Evolutionary conservation across 2,888 invertebrate genomes (phyloP).

Genomic region (Zonitis immaculata): DNA sequence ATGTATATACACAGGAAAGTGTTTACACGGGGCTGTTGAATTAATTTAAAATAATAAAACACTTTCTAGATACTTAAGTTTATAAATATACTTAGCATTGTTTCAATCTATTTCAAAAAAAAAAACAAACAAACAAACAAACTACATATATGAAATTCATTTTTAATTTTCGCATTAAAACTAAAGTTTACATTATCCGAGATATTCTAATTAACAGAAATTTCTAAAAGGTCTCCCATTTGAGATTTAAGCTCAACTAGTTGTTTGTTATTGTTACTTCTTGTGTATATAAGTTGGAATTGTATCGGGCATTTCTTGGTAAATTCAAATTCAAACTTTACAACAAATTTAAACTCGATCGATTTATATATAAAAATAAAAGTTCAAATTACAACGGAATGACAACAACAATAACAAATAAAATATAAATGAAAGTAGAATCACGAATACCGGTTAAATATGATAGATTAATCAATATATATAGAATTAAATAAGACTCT

Average conservation of each 20-base stretch:
- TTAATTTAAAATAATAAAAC: conserved; percentile 12
- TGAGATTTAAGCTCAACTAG: not conserved
- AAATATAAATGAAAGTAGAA: too few relatives aligned
- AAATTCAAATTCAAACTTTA: too few relatives aligned
- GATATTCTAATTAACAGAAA: not conserved
- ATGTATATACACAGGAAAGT: conserved; percentile 31
- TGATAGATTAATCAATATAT: conserved; percentile 18
- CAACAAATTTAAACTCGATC: too few relatives aligned
- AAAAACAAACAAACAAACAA: too few relatives aligned
- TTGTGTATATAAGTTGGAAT: not conserved
- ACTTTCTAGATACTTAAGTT: conserved; percentile 1
- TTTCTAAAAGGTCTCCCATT: not conserved
- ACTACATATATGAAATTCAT: too few relatives aligned
- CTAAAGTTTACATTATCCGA: not conserved
- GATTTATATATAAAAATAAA: too few relatives aligned
- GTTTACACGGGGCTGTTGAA: conserved; percentile 15
- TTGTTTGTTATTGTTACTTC: not conserved
- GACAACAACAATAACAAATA: too few relatives aligned
- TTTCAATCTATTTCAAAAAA: not conserved
- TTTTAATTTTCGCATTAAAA: too few relatives aligned
- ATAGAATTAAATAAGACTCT: conserved; percentile 28
- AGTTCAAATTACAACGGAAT: too few relatives aligned
- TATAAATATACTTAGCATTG: conserved; percentile 5
- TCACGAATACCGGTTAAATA: conserved; percentile 1
- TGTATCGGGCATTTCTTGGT: not conserved